A percentile compares a stretch with the other conserved stretches of the same genome.
Evolutionary conservation across 1,140 invertebrate genomes (phyloP).

Genomic region (Spodoptera frugiperda): DNA sequence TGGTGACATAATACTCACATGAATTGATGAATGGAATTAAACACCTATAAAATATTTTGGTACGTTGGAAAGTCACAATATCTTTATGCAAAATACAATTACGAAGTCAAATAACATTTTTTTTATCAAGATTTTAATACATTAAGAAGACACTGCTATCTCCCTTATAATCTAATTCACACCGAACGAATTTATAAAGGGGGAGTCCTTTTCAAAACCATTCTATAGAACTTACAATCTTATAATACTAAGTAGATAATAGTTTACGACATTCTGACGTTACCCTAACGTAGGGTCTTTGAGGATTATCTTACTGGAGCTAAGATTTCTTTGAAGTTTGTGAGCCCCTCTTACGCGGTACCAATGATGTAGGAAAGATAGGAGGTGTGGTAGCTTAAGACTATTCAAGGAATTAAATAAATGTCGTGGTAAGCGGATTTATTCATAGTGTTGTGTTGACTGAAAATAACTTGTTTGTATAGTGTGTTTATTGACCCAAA

Average conservation of each 20-base stretch:
- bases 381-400: neutral
- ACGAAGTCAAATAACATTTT: neutral
- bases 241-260: slow-evolving; percentile 25
- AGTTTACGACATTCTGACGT: slow-evolving; percentile 31
- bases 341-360: neutral
- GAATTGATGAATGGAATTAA: too few species aligned
- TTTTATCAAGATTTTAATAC: neutral
- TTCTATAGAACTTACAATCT: neutral
- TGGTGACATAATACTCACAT: too few species aligned
- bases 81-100: neutral
- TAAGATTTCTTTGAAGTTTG: slow-evolving; percentile 45
- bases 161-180: slow-evolving; percentile 7
- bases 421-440: neutral
- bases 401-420: neutral
- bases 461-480: neutral
- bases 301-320: slow-evolving; percentile 32
- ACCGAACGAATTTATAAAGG: neutral
- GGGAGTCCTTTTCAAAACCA: slow-evolving; percentile 25
- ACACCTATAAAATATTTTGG: too few species aligned
- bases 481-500: too few species aligned
- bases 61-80: too few species aligned
- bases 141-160: neutral
- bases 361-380: slow-evolving; percentile 29
- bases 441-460: neutral
- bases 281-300: slow-evolving; percentile 22